Conservation (phyloP, 2,888 invertebrate genomes). For the Metacarcinus magister region DNA sequence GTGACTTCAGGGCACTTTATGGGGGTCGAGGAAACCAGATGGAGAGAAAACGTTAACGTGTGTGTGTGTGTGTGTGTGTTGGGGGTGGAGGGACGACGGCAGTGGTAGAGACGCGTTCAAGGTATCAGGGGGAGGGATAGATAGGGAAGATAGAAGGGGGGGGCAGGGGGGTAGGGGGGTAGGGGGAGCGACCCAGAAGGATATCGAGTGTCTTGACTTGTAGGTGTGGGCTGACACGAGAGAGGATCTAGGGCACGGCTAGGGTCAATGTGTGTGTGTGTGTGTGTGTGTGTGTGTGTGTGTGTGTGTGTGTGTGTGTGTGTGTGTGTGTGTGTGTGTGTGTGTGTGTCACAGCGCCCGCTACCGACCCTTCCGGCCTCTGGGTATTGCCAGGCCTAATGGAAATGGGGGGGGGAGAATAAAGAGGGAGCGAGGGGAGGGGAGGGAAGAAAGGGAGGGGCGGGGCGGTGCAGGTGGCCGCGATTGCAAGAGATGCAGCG, state of each 20-base stretch:
- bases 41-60: too few relatives aligned
- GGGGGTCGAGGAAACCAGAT: too few relatives aligned
- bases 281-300: not conserved
- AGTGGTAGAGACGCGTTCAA: not conserved
- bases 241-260: not conserved
- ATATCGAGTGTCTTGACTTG: not conserved
- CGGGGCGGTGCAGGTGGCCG: constrained; percentile 20
- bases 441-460: not conserved
- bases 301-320: constrained; percentile 47
- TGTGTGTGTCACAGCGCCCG: not conserved
- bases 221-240: not conserved
- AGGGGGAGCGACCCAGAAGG: not conserved
- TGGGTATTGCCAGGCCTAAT: not conserved
- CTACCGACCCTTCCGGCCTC: not conserved
- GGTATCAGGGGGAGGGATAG: not conserved
- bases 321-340: constrained; percentile 35
- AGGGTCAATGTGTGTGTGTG: not conserved
- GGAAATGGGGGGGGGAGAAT: not conserved
- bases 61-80: too few relatives aligned
- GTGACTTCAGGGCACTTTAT: too few relatives aligned
- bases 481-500: constrained; percentile 9
- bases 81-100: too few relatives aligned
- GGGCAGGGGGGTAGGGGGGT: not conserved
- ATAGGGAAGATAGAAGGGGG: not conserved
- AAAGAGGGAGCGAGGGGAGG: not conserved